Evolutionary conservation across 2,888 invertebrate genomes (phyloP), one percentile per base, ranked within the genome.

Genomic region (Tuta absoluta): DNA sequence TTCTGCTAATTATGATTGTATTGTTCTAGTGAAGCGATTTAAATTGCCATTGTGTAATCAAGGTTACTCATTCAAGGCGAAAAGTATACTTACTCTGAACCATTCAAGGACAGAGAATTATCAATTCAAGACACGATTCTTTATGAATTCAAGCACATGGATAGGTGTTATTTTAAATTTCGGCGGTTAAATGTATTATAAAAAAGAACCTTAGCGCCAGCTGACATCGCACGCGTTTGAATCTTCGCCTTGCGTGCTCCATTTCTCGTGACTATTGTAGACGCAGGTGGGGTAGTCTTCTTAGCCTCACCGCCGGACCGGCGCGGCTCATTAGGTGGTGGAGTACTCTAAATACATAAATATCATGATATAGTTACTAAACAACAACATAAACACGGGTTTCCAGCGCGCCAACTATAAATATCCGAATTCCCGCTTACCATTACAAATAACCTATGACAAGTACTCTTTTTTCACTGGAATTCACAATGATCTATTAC

Each of bases 201-300:
- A 28, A 62, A 62, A 28, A 62, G 63, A 79, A 90, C 92, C 80
- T 92, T 92, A 64, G 82, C 84, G 56, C 85, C 84, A 38, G 89
- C 92, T 24, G 92, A 87, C 93, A 93, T 93, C 45, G 94, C 93
- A 61, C 94, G 89, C 38, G 94, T 94, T 79, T 94, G 94, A 62
- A 94, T 93, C 85, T 94, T 94, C 63, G 94, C 92, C 80, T 93
- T 93, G 70, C 93, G 93, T 65, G 93, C 93, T 64, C 92, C 92
- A 79, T 93, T 93, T 75, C 94, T 89, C 64, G 94, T 94, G 23
- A 93, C 87, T 68, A 94, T 91, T 63, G 68, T 86, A n/a, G 89
- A 82, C n/a, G 84, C 72, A n/a, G 86, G 82, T 24, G 86, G 84
- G 51, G 83, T 79, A 59, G 76, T 78, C 70, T 87, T 91, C 69